phyloP scores from a whole-genome alignment of 2,797 vertebrate species.

The Urocyon cinereoargenteus region DNA sequence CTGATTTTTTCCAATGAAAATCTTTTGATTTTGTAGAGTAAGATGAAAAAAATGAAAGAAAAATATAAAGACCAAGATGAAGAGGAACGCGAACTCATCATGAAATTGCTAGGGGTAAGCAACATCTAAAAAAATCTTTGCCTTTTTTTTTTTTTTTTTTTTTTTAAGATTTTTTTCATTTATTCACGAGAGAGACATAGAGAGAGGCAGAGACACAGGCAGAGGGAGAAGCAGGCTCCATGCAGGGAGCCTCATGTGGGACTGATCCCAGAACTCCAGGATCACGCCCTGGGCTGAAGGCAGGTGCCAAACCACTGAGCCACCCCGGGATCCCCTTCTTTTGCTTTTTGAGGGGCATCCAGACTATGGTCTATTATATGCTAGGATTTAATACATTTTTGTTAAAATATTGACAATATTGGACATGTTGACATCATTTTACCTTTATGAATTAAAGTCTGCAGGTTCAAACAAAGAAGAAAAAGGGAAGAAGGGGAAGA shows the following conservation, averaged over 20 bases:
- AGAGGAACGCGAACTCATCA: slow-evolving; percentile 97
- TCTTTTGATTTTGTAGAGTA: slow-evolving; percentile 90
- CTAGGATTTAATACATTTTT: background rate
- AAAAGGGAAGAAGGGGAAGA: slow-evolving; percentile 96
- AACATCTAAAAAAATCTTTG: background rate
- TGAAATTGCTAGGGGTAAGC: slow-evolving; percentile 97
- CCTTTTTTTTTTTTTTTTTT: background rate
- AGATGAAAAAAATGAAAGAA: slow-evolving; percentile 99
- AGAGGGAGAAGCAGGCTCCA: background rate
- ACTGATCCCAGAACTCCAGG: background rate
- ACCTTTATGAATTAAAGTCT: slow-evolving; percentile 89
- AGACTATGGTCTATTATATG: background rate
- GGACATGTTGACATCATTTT: background rate
- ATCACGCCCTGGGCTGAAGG: background rate
- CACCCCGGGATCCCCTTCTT: background rate
- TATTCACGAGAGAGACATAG: background rate
- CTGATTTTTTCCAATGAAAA: slow-evolving; percentile 35
- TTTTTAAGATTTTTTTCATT: background rate
- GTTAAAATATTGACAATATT: slow-evolving; percentile 14
- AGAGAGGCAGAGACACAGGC: background rate
- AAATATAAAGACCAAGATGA: slow-evolving; percentile 99
- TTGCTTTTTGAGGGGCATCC: background rate
- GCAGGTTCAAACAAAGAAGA: slow-evolving; percentile 94
- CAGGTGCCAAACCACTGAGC: background rate
- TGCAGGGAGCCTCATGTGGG: background rate